Percentiles rank a stretch among this genome's conserved stretches.
phyloP scores from a whole-genome alignment of 2,888 invertebrate species.

The Yponomeuta malinellus region DNA sequence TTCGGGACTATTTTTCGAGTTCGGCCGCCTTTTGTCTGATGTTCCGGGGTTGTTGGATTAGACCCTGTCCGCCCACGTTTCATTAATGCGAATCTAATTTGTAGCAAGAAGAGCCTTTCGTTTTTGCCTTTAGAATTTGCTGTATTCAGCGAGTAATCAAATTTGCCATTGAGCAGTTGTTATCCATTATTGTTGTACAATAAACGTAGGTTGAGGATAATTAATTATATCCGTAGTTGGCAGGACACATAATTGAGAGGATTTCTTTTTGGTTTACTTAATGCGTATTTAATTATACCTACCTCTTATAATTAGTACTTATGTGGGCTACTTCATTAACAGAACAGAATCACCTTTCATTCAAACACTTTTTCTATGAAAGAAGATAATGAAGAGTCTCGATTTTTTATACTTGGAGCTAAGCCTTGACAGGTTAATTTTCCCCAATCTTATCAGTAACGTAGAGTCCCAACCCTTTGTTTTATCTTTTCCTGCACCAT shows the following conservation, averaged over 20 bases:
- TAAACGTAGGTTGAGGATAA: slow-evolving; percentile 6
- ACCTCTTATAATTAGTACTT: slow-evolving; percentile 3
- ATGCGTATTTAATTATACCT: slow-evolving; percentile 7
- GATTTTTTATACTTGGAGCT: background rate
- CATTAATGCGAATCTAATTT: slow-evolving; percentile 68
- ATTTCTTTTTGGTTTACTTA: background rate
- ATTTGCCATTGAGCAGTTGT: slow-evolving; percentile 3
- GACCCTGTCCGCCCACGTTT: slow-evolving; percentile 57
- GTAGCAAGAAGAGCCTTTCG: slow-evolving; percentile 46
- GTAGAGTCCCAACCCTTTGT: slow-evolving; percentile 12
- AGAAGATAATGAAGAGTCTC: background rate
- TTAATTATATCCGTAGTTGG: background rate
- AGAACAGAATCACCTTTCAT: background rate
- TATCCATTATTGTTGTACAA: background rate
- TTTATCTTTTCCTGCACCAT: slow-evolving; percentile 13
- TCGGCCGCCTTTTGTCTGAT: slow-evolving; percentile 54
- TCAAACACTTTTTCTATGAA: background rate
- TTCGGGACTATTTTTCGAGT: slow-evolving; percentile 59
- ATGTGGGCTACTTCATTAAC: background rate
- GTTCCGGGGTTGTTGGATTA: slow-evolving; percentile 52
- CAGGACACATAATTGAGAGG: background rate
- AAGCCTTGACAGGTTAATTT: slow-evolving; percentile 7
- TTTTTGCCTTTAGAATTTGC: slow-evolving; percentile 33
- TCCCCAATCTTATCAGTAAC: slow-evolving; percentile 11
- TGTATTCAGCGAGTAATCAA: slow-evolving; percentile 10